A percentile compares a stretch with the other conserved stretches of the same genome.
Evolutionary conservation across 2,888 invertebrate species (phyloP).

Genomic region (Pilophorus perplexus): DNA sequence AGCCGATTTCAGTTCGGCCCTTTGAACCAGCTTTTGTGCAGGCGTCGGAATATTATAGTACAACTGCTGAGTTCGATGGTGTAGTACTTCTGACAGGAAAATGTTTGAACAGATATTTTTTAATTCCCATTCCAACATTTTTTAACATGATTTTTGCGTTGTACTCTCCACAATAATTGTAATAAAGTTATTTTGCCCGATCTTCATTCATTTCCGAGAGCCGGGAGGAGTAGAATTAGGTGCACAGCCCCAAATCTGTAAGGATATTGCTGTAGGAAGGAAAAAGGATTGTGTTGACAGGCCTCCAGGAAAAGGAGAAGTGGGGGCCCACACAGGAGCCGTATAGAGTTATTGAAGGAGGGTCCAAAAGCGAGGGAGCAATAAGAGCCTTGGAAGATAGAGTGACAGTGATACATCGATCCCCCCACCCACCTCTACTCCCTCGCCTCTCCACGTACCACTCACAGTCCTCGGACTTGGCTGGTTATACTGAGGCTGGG

Average conservation of each 20-base stretch:
- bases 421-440: background rate
- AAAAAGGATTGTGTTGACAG: slow-evolving; percentile 30
- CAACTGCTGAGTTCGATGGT: too few relatives aligned
- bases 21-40: too few relatives aligned
- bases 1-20: too few relatives aligned
- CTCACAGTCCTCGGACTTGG: background rate
- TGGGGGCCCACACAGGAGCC: slow-evolving; percentile 9
- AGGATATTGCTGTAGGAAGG: slow-evolving; percentile 29
- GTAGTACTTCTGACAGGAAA: too few relatives aligned
- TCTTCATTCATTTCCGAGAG: too few relatives aligned
- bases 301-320: slow-evolving; percentile 1
- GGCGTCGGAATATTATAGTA: too few relatives aligned
- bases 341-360: slow-evolving; percentile 24
- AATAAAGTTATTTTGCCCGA: too few relatives aligned
- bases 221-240: too few relatives aligned
- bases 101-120: too few relatives aligned
- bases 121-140: too few relatives aligned
- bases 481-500: background rate
- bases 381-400: slow-evolving; percentile 34
- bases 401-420: slow-evolving; percentile 42
- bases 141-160: too few relatives aligned
- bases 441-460: background rate
- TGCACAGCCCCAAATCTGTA: slow-evolving; percentile 16
- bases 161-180: too few relatives aligned
- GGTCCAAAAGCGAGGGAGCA: slow-evolving; percentile 34